Conservation (phyloP, 92 coral and sea anemone species). For the Zoanthus solanderi region DNA sequence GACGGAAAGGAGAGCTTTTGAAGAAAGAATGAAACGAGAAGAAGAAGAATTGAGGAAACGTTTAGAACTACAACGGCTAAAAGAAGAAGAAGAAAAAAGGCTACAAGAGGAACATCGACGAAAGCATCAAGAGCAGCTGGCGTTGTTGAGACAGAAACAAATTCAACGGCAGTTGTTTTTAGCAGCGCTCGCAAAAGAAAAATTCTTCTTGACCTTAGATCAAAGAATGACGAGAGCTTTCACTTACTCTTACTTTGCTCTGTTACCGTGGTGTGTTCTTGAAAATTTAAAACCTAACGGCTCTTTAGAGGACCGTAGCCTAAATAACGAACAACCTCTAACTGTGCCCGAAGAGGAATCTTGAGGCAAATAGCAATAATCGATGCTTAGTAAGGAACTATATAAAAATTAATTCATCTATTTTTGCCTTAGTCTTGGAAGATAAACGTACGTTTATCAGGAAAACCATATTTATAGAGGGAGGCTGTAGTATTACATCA, state of each 20-base stretch:
- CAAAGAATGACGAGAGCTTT: conserved; percentile 90
- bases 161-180: conserved; percentile 88
- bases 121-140: conserved; percentile 82
- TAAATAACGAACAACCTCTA: conserved; percentile 55
- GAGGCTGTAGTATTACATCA: too few species aligned
- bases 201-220: conserved; percentile 69
- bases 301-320: conserved; percentile 21
- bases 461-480: too few species aligned
- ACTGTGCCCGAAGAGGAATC: conserved; percentile 76
- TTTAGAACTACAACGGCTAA: conserved; percentile 77
- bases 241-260: conserved; percentile 89
- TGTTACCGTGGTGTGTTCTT: conserved; percentile 85
- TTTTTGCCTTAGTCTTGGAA: background rate
- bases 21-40: conserved; percentile 85
- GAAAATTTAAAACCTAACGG: conserved; percentile 58
- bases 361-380: conserved; percentile 25
- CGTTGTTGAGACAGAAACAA: conserved; percentile 80
- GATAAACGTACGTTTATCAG: too few species aligned
- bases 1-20: conserved; percentile 82
- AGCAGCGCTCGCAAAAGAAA: conserved; percentile 76
- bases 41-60: conserved; percentile 85
- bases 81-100: conserved; percentile 77
- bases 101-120: conserved; percentile 82
- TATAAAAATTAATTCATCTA: background rate
- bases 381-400: background rate